These are phyloP conservation scores for Apeira syringaria DNA, from an alignment of 2,888 invertebrate genomes.

Conservation along the genomic window DNA sequence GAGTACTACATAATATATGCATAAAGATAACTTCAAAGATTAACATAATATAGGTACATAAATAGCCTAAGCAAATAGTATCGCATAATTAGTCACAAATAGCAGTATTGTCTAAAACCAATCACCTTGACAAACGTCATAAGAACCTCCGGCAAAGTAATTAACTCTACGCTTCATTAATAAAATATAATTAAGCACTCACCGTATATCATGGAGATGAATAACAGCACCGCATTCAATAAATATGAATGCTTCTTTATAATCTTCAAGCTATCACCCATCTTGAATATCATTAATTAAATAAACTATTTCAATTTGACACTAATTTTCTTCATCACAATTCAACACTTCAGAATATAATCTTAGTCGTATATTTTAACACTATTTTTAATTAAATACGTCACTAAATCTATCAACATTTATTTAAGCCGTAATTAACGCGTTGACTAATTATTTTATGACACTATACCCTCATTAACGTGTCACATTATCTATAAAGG, in stretches of 20 bases:
- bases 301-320: conserved; percentile 57
- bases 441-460: conserved; percentile 74
- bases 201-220: conserved; percentile 76
- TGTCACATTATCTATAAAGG: conserved; percentile 63
- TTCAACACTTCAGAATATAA: conserved; percentile 41
- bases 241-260: conserved; percentile 68
- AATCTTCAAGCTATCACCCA: conserved; percentile 65
- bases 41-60: no score
- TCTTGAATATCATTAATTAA: conserved; percentile 50
- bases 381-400: conserved; percentile 55
- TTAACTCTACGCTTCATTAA: conserved; percentile 38
- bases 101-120: conserved; percentile 10
- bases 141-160: conserved; percentile 29
- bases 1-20: no score
- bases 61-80: no score
- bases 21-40: no score
- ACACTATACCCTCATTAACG: conserved; percentile 63
- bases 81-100: no score
- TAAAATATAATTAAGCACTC: conserved; percentile 49
- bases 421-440: conserved; percentile 66
- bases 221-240: conserved; percentile 68
- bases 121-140: conserved; percentile 14
- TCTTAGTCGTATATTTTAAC: conserved; percentile 49
- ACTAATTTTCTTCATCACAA: conserved; percentile 71
- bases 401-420: conserved; percentile 70